These are phyloP conservation scores for Acanthurus lineatus DNA, from an alignment of 2,797 vertebrate genomes.

Conservation along the genomic window DNA sequence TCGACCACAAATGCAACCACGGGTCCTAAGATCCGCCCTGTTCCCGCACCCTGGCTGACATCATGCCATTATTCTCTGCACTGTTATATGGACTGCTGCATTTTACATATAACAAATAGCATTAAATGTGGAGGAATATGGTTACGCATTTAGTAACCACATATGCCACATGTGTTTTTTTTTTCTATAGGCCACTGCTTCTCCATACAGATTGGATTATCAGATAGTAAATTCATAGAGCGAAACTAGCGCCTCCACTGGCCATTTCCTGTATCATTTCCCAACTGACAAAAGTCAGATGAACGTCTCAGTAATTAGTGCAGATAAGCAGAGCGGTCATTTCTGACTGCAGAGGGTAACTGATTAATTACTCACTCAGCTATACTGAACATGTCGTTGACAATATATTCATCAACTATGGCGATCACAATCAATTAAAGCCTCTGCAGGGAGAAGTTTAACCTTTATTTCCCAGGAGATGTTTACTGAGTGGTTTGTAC, in stretches of 20 bases:
- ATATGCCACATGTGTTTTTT: background rate
- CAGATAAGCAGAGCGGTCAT: slow-evolving; percentile 24
- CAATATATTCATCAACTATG: background rate
- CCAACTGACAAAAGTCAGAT: background rate
- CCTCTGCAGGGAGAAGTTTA: background rate
- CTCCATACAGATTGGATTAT: background rate
- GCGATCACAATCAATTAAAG: background rate
- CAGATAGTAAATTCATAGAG: background rate
- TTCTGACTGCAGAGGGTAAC: slow-evolving; percentile 18
- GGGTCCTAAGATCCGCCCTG: slow-evolving; percentile 78
- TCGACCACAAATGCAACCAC: slow-evolving; percentile 30
- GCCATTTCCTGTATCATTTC: background rate
- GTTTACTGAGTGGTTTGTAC: background rate
- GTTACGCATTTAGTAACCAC: background rate
- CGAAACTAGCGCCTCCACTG: slow-evolving; percentile 59
- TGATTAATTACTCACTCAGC: slow-evolving; percentile 22
- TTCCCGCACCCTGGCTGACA: slow-evolving; percentile 24
- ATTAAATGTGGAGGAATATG: fast-evolving
- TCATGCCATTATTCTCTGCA: background rate
- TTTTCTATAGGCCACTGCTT: background rate
- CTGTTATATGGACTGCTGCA: no score
- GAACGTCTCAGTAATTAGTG: slow-evolving; percentile 27
- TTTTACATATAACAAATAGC: no score
- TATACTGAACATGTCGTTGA: background rate
- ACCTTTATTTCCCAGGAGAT: background rate